A percentile compares a stretch with the other conserved stretches of the same genome.
phyloP scores from a whole-genome alignment of 1,140 invertebrate genomes.

The Adelges cooleyi region DNA sequence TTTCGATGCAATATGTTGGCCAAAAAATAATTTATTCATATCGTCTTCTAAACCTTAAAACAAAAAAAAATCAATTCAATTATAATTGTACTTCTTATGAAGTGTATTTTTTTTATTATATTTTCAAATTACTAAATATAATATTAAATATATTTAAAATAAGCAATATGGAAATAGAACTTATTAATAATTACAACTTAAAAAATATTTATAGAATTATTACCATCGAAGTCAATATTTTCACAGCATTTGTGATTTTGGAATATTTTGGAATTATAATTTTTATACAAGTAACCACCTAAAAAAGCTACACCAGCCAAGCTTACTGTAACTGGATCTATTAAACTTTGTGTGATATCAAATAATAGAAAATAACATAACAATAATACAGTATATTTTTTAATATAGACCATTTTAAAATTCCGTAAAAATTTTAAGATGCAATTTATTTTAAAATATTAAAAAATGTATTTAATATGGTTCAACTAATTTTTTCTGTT shows the following conservation, averaged over 20 bases:
- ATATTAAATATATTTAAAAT: background rate
- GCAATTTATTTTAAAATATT: too few relatives aligned
- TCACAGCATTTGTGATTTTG: background rate
- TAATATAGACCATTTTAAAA: background rate
- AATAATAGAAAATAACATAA: background rate
- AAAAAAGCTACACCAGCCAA: background rate
- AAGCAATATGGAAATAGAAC: background rate
- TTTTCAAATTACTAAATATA: background rate
- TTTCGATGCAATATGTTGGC: constrained; percentile 52
- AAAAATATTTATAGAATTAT: background rate
- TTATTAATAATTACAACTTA: background rate
- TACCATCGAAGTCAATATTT: background rate
- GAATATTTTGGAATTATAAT: background rate
- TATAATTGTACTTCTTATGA: too few relatives aligned
- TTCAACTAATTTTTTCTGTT: too few relatives aligned
- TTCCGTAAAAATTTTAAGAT: too few relatives aligned
- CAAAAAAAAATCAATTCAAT: constrained; percentile 13
- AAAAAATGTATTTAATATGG: too few relatives aligned
- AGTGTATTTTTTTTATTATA: background rate
- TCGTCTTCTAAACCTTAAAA: constrained; percentile 36
- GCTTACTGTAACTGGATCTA: constrained; percentile 12
- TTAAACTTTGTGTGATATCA: background rate
- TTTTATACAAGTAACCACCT: background rate
- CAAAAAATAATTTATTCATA: constrained; percentile 43
- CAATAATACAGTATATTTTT: background rate